phyloP scores from a whole-genome alignment of 1,140 invertebrate genomes.

The Lineus longissimus region DNA sequence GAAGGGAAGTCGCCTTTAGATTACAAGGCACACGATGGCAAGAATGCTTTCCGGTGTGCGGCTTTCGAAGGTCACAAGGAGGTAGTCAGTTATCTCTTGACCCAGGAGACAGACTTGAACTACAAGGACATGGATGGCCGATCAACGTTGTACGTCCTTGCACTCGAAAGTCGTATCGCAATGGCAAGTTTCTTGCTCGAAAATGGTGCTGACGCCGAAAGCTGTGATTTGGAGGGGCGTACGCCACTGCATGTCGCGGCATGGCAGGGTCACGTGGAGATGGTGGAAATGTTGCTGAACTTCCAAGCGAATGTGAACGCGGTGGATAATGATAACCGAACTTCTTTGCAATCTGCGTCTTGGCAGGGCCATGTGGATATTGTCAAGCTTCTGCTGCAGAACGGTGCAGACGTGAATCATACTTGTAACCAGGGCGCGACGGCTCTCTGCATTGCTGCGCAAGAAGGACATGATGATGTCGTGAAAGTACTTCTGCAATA shows the following conservation, averaged over 20 bases:
- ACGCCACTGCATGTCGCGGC: constrained; percentile 88
- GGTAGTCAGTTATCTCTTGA: constrained; percentile 54
- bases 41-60: constrained; percentile 76
- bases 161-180: constrained; percentile 81
- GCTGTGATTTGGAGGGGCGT: constrained; percentile 82
- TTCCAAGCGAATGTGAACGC: constrained; percentile 80
- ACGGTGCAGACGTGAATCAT: constrained; percentile 74
- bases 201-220: constrained; percentile 71
- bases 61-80: constrained; percentile 79
- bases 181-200: constrained; percentile 71
- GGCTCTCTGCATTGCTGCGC: constrained; percentile 86
- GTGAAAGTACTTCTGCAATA: constrained; percentile 80
- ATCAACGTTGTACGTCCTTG: constrained; percentile 85
- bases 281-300: constrained; percentile 78
- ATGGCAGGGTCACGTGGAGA: constrained; percentile 88
- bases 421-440: constrained; percentile 93
- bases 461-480: constrained; percentile 90
- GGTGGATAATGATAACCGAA: constrained; percentile 82
- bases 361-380: constrained; percentile 88
- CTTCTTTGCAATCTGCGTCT: constrained; percentile 87
- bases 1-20: constrained; percentile 61
- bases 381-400: constrained; percentile 67
- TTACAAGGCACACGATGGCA: constrained; percentile 86
- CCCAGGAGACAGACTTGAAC: constrained; percentile 79
- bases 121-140: constrained; percentile 87